Conservation (phyloP, 2,888 invertebrate genomes). For the Apamea anceps region DNA sequence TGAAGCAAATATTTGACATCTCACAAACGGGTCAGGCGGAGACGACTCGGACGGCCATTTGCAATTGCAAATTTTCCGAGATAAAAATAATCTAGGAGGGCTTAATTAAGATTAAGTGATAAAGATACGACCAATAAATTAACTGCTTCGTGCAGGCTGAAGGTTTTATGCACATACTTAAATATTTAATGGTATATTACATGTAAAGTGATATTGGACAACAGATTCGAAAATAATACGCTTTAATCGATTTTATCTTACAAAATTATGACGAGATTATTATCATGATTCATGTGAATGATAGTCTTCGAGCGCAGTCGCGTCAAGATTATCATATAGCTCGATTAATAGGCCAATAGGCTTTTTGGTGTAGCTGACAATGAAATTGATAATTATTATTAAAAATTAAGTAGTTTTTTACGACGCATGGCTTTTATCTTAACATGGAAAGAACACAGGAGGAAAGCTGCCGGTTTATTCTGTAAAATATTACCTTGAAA, state of each 20-base stretch:
- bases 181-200: conserved; percentile 42
- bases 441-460: not conserved
- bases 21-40: conserved; percentile 85
- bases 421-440: not conserved
- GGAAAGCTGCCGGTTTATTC: not conserved
- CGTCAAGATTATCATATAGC: not conserved
- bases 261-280: conserved; percentile 31
- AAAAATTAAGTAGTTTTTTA: not conserved
- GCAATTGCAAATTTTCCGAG: conserved; percentile 88
- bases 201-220: conserved; percentile 42
- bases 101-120: conserved; percentile 84
- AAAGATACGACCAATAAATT: conserved; percentile 73
- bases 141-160: conserved; percentile 65
- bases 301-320: conserved; percentile 17
- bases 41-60: conserved; percentile 83
- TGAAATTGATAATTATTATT: not conserved
- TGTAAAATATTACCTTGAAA: not conserved
- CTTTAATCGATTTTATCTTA: conserved; percentile 42
- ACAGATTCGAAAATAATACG: conserved; percentile 45
- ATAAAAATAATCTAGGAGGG: conserved; percentile 86
- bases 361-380: not conserved
- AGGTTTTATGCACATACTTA: conserved; percentile 61
- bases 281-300: conserved; percentile 31
- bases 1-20: conserved; percentile 86
- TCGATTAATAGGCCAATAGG: not conserved